Percentiles rank a stretch among this genome's conserved stretches.
Evolutionary conservation across 2,888 invertebrate genomes (phyloP).

Genomic region (Nymphalis c-album): DNA sequence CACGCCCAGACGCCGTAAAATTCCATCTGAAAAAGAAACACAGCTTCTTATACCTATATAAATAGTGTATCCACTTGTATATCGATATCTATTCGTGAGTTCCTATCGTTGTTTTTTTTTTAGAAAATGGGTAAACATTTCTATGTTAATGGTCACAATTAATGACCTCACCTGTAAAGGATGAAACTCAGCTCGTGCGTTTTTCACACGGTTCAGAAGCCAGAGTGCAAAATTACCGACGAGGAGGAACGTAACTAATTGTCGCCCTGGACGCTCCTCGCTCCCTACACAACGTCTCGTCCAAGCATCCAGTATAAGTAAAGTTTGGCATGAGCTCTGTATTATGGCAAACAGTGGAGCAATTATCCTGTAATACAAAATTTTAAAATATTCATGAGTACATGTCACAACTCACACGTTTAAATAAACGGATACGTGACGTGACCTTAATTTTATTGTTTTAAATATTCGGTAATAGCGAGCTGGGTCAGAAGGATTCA

Average conservation of each 20-base stretch:
- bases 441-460: no score
- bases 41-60: no score
- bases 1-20: slow-evolving; percentile 88
- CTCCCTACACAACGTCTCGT: slow-evolving; percentile 80
- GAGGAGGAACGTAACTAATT: slow-evolving; percentile 85
- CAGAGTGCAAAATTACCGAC: slow-evolving; percentile 84
- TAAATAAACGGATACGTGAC: no score
- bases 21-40: slow-evolving; percentile 65
- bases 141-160: not conserved
- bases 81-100: no score
- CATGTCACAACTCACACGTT: no score
- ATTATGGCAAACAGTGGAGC: slow-evolving; percentile 78
- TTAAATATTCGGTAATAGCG: no score
- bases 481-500: no score
- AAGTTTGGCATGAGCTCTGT: slow-evolving; percentile 84
- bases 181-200: slow-evolving; percentile 84
- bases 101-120: no score
- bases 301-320: slow-evolving; percentile 82
- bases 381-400: not conserved
- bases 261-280: slow-evolving; percentile 81
- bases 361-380: slow-evolving; percentile 58
- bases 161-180: slow-evolving; percentile 78
- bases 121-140: no score
- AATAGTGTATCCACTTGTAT: no score
- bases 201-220: slow-evolving; percentile 86